Evolutionary conservation across 2,797 vertebrate genomes (phyloP).

Genomic region (Sebastes baramenuke): DNA sequence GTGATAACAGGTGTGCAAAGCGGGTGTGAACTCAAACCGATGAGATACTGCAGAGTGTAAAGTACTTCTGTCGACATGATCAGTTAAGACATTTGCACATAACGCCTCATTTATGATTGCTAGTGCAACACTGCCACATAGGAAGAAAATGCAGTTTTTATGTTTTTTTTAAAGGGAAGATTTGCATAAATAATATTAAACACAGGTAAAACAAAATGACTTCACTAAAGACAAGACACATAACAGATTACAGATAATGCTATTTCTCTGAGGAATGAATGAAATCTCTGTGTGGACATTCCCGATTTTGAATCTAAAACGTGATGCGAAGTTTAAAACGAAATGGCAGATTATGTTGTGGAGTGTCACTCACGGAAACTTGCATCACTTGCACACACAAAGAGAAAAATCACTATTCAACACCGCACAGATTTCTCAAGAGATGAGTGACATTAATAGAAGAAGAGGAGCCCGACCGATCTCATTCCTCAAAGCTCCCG

Average conservation of each 20-base stretch:
- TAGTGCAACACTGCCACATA: constrained; percentile 31
- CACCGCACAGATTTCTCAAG: constrained; percentile 16
- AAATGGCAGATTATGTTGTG: background rate
- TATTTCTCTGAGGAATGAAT: constrained; percentile 17
- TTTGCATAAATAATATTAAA: constrained; percentile 69
- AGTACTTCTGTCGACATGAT: background rate
- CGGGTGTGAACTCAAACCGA: background rate
- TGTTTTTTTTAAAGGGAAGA: constrained; percentile 14
- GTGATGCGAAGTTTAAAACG: constrained; percentile 9
- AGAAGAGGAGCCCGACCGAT: background rate
- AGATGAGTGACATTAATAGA: background rate
- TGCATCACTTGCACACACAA: background rate
- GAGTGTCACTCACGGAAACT: constrained; percentile 13
- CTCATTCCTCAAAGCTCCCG: constrained; percentile 89
- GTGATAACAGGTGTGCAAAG: background rate
- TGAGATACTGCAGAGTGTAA: background rate
- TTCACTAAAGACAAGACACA: constrained; percentile 29
- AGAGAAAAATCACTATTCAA: constrained; percentile 20
- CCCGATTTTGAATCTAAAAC: constrained; percentile 17
- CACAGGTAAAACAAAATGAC: constrained; percentile 27
- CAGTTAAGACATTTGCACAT: background rate
- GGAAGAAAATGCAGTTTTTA: background rate
- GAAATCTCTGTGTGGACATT: constrained; percentile 12
- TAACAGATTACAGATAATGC: background rate
- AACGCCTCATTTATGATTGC: background rate